Evolutionary conservation across 2,797 vertebrate species (phyloP), one percentile per base, ranked within the genome.

Genomic region (Orestias chungarensis): DNA sequence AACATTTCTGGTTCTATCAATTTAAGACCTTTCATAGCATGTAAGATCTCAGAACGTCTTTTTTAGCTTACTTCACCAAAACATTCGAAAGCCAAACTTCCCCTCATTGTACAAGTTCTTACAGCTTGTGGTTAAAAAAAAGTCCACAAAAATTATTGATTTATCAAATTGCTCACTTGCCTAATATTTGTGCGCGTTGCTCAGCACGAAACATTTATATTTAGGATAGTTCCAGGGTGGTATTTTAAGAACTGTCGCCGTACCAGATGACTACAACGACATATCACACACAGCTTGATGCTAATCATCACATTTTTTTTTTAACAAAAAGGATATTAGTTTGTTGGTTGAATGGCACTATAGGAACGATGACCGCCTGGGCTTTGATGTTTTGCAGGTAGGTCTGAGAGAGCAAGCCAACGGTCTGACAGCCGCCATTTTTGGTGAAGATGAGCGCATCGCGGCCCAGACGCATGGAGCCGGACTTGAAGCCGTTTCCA

Each of bases 401-500:
- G 65, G 89, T 94, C 89, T 96, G 94, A 54, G 95, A 96, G 12
- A 96, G 87, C 86, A 96, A 91, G 25, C 95, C 95, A 59, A 96
- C 88, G 0, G 93, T 92, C 83, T 95, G 93, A 78, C 93, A 95
- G 78, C 92, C 91, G 0, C 95, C 95, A 3, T 95, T 95, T 91
- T 96, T 96, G 73, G 94, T 96, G 86, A 96, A 96, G 91, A 96
- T 94, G 64, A 96, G 91, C 8, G 92, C 94, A 1, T 96, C 95
- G 2, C 94, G 94, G 43, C 95, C 95, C 72, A 96, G 90, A 0
- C 93, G 89, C 95, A 95, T 96, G 71, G 95, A 96, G 70, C 95
- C 95, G 0, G 94, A 95, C 84, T 96, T 96, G 88, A 97, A 96
- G 46, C 95, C 95, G 31, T 96, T 96, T 12, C 96, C 96, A 12